Evolutionary conservation across 2,113 vertebrate genomes (phyloP), one percentile per base, ranked within the genome.

Genomic region (Lagopus muta): DNA sequence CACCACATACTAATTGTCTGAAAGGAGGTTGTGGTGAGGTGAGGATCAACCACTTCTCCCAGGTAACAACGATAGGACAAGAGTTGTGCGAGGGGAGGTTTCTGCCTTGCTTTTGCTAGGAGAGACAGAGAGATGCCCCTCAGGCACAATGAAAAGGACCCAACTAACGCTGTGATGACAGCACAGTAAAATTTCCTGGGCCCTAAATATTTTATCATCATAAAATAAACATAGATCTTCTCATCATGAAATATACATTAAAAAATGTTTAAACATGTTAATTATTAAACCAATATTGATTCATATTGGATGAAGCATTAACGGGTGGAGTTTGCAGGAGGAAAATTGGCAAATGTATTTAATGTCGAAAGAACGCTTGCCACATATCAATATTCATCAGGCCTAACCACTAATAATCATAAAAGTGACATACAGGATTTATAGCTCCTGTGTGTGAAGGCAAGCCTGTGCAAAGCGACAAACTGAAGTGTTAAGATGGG

Each of bases 261-360:
- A 97, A 98, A 98, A 98, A 98, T 98, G 97, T 98, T 98, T 98
- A 98, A 98, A 97, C 96, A 87, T 96, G 97, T 98, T 98, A 98
- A 98, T 98, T 98, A 98, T 98, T 98, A 98, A 98, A 96, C 97
- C 97, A 97, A 98, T 98, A 98, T 98, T 98, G 98, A 98, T 98
- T 98, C 97, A 98, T 97, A 98, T 97, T 97, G 97, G 97, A 98
- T 98, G 96, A 97, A 91, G 92, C 97, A 97, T 98, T 98, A 98
- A 98, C 94, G 73, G 94, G 96, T 79, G 96, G 95, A 89, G 89
- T 82, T 62, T 89, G 95, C 90, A 95, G 92, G 88, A 92, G 71
- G 90, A 97, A 95, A 97, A 97, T 97, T 97, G 97, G 96, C 96
- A 97, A 97, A 98, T 95, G 97, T 98, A 97, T 97, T 98, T 98